Base-by-base conservation (phyloP, 2,113 vertebrate species). In the Solea senegalensis region DNA sequence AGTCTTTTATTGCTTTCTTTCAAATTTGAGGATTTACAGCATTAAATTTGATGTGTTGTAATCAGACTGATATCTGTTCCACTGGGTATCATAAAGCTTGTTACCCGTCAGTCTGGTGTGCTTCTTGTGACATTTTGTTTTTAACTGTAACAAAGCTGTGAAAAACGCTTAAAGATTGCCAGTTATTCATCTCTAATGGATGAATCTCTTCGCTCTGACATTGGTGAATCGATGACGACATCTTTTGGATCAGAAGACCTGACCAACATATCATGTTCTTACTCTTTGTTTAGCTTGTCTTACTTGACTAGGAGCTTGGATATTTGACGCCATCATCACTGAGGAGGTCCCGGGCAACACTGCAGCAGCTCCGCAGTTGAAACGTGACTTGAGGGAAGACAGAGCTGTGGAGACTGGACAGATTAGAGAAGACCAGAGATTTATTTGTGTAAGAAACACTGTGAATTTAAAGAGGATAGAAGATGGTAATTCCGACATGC, bases 141-240 rank as follows among this genome's bases (percentile, higher is more conserved):
- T 56, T 45, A 21, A 43, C 15, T 45, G 60, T 65, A 34, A 66
- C 50, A 41, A 61, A 72, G 15, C 53, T 76, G 73, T 85, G 75
- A 80, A 67, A 76, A 50, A 63, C 11, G 40, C 21, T 12, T 57
- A 49, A 3, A 34, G 5, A 34, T 34, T 0, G 34, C 34, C 34
- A 34, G 5, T 34, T 34, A 34, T 34, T 34, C 3, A 34, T 34
- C 34, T 34, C 5, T 6, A 34, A 34, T 6, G 27, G n/a, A 52
- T 76, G 21, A 41, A 28, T 46, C 9, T 21, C 53, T 49, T 48
- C 8, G 54, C 11, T 53, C n/a, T 27, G 41, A 39, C 21, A 11
- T 41, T 7, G 34, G 34, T 34, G 5, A 4, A 34, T 4, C 34
- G 5, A 34, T 34, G 34, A 6, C 34, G 5, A 34, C 34, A 34